Conservation (phyloP, 2,888 invertebrate genomes). For the Malacosoma neustria region DNA sequence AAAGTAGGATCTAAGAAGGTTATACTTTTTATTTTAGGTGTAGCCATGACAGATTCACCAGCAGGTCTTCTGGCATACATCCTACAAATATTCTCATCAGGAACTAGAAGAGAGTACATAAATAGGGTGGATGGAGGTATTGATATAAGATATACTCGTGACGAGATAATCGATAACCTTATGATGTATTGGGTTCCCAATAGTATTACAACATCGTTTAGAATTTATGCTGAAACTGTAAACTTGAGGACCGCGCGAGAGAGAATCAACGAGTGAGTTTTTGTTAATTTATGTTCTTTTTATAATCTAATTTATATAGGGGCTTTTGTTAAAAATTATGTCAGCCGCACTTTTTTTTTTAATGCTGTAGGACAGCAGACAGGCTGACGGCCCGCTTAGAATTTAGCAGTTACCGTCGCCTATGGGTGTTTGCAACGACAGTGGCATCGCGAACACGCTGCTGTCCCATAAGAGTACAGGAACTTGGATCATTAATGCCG, state of each 20-base stretch:
- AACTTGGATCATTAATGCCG: too few species aligned
- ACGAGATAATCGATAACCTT: constrained; percentile 77
- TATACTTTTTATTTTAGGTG: constrained; percentile 64
- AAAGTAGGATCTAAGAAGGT: too few species aligned
- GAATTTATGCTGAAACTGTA: constrained; percentile 76
- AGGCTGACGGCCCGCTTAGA: too few species aligned
- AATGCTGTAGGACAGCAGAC: too few species aligned
- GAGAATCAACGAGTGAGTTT: constrained; percentile 40
- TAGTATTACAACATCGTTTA: constrained; percentile 77
- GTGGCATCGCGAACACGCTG: too few species aligned
- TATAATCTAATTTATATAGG: background rate
- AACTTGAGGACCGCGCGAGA: constrained; percentile 16
- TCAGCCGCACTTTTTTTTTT: too few species aligned
- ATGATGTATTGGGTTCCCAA: constrained; percentile 82
- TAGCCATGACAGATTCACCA: constrained; percentile 81
- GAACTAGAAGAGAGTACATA: constrained; percentile 66
- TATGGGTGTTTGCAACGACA: too few species aligned
- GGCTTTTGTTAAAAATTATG: too few species aligned
- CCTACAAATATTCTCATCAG: constrained; percentile 83
- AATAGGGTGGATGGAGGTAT: constrained; percentile 75
- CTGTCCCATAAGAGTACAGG: too few species aligned
- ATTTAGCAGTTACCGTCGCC: too few species aligned
- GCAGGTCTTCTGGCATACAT: constrained; percentile 85
- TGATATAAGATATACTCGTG: constrained; percentile 66
- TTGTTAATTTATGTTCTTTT: background rate